These are phyloP conservation scores for Heteromyza rotundicornis DNA, from an alignment of 2,888 invertebrate genomes.

Conservation along the genomic window DNA sequence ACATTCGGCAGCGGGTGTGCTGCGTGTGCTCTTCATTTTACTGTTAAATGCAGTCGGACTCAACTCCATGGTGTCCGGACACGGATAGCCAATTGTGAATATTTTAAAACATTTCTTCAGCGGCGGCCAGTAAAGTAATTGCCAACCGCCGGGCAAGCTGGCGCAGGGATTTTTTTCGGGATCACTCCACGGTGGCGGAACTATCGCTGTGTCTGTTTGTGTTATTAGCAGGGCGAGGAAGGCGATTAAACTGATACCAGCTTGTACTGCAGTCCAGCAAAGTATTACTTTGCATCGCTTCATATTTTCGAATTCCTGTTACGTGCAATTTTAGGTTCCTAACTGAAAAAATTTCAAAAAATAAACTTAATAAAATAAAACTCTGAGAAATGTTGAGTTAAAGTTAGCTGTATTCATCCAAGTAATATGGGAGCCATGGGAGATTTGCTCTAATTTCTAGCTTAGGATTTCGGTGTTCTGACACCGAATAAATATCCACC, in stretches of 20 bases:
- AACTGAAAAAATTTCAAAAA: too few species aligned
- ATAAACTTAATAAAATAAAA: too few species aligned
- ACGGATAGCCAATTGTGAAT: constrained; percentile 82
- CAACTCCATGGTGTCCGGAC: constrained; percentile 84
- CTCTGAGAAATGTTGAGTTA: too few species aligned
- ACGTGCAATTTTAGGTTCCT: too few species aligned
- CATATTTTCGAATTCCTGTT: too few species aligned
- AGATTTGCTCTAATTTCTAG: too few species aligned
- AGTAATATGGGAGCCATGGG: too few species aligned
- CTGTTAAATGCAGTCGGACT: constrained; percentile 66
- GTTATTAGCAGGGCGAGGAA: constrained; percentile 40
- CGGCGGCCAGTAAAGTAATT: constrained; percentile 82
- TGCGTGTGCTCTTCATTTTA: constrained; percentile 61
- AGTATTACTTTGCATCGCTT: constrained; percentile 50
- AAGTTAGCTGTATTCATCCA: too few species aligned
- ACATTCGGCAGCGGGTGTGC: constrained; percentile 75
- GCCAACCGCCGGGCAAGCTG: constrained; percentile 81
- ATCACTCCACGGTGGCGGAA: constrained; percentile 87
- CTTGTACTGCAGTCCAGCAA: constrained; percentile 48
- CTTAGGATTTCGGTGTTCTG: too few species aligned
- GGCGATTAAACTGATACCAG: constrained; percentile 40
- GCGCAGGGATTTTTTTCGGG: constrained; percentile 83
- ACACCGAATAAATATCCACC: too few species aligned
- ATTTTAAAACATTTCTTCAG: constrained; percentile 87
- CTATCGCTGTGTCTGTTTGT: constrained; percentile 63